A percentile compares a stretch with the other conserved stretches of the same genome.
phyloP scores from a whole-genome alignment of 2,797 vertebrate genomes.

The Phrynocephalus vlangalii region DNA sequence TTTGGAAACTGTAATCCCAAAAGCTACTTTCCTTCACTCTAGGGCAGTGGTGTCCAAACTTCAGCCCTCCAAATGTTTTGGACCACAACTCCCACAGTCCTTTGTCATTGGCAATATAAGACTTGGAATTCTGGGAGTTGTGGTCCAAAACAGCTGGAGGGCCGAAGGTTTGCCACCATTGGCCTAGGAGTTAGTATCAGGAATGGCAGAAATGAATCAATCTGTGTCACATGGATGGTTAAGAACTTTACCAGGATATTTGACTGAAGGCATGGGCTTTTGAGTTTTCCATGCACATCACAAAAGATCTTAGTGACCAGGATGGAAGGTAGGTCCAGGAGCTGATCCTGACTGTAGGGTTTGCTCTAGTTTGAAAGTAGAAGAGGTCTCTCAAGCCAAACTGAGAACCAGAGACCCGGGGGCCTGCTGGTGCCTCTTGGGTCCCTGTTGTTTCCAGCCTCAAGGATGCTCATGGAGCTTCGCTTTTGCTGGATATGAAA shows the following conservation, averaged over 20 bases:
- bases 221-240: background rate
- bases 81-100: too few relatives aligned
- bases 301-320: background rate
- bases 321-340: too few relatives aligned
- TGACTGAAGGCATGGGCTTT: constrained; percentile 7
- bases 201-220: constrained; percentile 46
- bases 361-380: background rate
- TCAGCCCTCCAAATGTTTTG: too few relatives aligned
- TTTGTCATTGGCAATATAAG: too few relatives aligned
- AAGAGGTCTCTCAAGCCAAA: background rate
- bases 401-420: background rate
- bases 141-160: too few relatives aligned
- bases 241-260: background rate
- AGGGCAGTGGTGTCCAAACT: too few relatives aligned
- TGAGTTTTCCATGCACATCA: background rate
- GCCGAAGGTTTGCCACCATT: too few relatives aligned
- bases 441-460: background rate
- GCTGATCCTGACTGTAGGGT: background rate
- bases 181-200: too few relatives aligned
- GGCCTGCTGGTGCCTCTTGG: too few relatives aligned
- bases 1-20: too few relatives aligned
- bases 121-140: too few relatives aligned
- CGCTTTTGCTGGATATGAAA: background rate
- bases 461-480: background rate
- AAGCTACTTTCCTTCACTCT: background rate